Evolutionary conservation across 2,113 vertebrate species (phyloP).

Genomic region (Daphoenositta chrysoptera): DNA sequence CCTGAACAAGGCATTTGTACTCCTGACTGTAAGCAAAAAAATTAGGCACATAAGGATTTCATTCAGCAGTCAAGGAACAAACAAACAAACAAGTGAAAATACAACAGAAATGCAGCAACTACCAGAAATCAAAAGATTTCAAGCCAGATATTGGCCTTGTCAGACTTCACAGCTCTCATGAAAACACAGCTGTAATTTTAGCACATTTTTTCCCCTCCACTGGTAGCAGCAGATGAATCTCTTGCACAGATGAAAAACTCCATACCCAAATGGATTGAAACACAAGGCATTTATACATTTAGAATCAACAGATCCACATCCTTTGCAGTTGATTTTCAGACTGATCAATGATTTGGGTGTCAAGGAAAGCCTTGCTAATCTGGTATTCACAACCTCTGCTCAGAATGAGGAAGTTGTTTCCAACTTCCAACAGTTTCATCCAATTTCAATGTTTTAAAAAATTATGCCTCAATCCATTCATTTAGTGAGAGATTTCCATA

Average conservation of each 20-base stretch:
- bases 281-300: neutral
- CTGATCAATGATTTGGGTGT: neutral
- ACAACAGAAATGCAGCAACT: neutral
- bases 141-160: neutral
- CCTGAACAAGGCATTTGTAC: neutral
- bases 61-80: neutral
- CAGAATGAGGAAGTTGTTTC: neutral
- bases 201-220: neutral
- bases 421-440: neutral
- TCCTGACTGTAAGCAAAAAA: neutral
- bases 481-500: slow-evolving; percentile 48
- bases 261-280: neutral
- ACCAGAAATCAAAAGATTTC: neutral
- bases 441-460: neutral
- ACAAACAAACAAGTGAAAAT: neutral
- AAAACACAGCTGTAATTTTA: neutral
- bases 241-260: neutral
- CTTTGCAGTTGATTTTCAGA: neutral
- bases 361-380: neutral
- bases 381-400: neutral
- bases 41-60: neutral
- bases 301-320: neutral
- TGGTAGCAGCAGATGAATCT: neutral
- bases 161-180: neutral
- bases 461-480: neutral